A percentile compares a stretch with the other conserved stretches of the same genome.
Evolutionary conservation across 2,113 vertebrate species (phyloP).

Genomic region (Morone chrysops): DNA sequence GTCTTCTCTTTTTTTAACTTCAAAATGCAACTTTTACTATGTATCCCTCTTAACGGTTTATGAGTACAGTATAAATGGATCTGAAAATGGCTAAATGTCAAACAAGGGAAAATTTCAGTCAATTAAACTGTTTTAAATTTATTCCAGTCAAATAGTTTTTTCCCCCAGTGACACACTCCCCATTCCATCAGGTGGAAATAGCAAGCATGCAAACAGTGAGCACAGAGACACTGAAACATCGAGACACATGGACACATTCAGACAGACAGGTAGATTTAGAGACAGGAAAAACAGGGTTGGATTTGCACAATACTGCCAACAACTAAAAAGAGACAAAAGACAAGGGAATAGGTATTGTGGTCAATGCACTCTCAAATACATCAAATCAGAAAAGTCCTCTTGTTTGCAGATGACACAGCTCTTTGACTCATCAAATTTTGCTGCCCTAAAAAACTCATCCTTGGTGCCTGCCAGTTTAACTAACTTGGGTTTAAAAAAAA

Average conservation of each 20-base stretch:
- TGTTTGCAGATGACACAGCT: slow-evolving; percentile 38
- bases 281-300: slow-evolving; percentile 18
- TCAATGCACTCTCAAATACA: slow-evolving; percentile 58
- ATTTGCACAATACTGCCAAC: slow-evolving; percentile 44
- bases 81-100: not conserved
- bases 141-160: not conserved
- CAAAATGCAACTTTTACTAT: too few species aligned
- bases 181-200: slow-evolving; percentile 54
- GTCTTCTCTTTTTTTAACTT: not conserved
- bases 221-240: slow-evolving; percentile 31
- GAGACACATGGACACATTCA: slow-evolving; percentile 48
- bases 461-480: not conserved
- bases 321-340: slow-evolving; percentile 31
- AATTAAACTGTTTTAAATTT: not conserved
- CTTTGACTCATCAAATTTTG: not conserved
- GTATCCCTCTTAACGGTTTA: not conserved
- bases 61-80: not conserved
- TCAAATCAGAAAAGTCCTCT: slow-evolving; percentile 1
- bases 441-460: not conserved
- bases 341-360: slow-evolving; percentile 7
- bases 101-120: not conserved
- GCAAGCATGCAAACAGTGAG: slow-evolving; percentile 78
- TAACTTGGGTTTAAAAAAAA: not conserved
- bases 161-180: slow-evolving; percentile 13
- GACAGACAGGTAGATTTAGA: slow-evolving; percentile 34